Base-by-base conservation (phyloP, 2,888 invertebrate genomes). In the Meteorus colon region DNA sequence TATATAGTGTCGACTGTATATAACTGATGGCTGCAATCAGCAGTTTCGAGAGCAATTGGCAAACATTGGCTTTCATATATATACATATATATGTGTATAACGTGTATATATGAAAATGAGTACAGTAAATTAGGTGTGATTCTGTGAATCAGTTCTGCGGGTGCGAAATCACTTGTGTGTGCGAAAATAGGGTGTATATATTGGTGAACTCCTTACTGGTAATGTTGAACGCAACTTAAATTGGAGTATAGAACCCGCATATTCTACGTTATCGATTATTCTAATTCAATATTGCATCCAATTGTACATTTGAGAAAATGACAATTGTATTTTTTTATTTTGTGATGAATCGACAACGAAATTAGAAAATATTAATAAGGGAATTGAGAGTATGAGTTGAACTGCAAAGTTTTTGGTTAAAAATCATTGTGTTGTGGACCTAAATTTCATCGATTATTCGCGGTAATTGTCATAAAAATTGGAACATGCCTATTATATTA, bases 11-110 rank as follows among this genome's bases (percentile, higher is more conserved):
- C 19, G 4, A 6, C n/a, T 8, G 55, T 55, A 24, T 31, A 59
- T 34, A 70, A 59, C 51, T 68, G 51, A 68, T n/a, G 71, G 41
- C 41, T 62, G 60, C 41, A 71, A 71, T 71, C 71, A 71, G 71
- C 41, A 71, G 29, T 71, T 71, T 60, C 60, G 16, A 41, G 60
- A 62, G 60, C 45, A 62, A 60, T 71, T 37, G 19, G 62, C 45
- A 45, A 71, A 41, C 41, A 71, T 60, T 48, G 10, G 24, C 34
- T n/a, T 62, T 6, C 29, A 34, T 65, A 65, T 65, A 34, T 41
- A 34, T 29, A 34, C 5, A 31, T 65, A 34, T 41, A 62, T 31
- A 60, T 27, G 10, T 59, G n/a, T 19, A 10, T 27, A 29, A 41
- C 34, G 12, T 41, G 31, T 10, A 24, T 59, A 31, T 16, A 34